Base-by-base conservation (phyloP, 2,888 invertebrate species). In the Amphipyra berbera region DNA sequence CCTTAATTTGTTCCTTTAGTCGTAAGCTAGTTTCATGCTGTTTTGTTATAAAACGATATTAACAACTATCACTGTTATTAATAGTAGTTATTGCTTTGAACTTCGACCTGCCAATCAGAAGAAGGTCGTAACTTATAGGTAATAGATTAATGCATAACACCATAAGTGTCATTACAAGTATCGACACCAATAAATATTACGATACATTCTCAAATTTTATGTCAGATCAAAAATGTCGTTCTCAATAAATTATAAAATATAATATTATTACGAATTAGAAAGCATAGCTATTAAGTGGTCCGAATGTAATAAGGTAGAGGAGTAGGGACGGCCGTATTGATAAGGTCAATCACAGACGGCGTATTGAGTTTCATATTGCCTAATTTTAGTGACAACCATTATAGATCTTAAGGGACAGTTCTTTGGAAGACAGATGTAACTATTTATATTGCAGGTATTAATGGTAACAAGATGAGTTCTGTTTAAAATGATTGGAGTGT, bases 281-380 rank as follows among this genome's bases (percentile, higher is more conserved):
- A 82, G 81, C 77, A 78, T 61, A 57, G 77, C 76, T 79, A 81
- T 83, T 82, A 82, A 81, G 72, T 70, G 74, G 78, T 70, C 65
- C 62, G 68, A 73, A 76, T 75, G 75, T 83, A 82, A 80, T 81
- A 79, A 79, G 79, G 74, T 78, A 67, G 66, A 65, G 61, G 59
- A 73, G 61, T 59, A 74, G 77, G 77, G 76, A 74, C 72, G 62
- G 69, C 68, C 61, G 54, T 65, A 77, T 76, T 82, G 84, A 86
- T 85, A 84, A 83, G 82, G 84, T 86, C 78, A 82, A 82, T 83
- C 84, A 82, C 78, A 85, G 81, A 82, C 76, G 55, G 75, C 61
- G 73, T 83, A 83, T 85, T 78, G 73, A 76, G 81, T 86, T 82
- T 81, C 81, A 81, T 79, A 76, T 83, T 82, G 78, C 80, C 78